A percentile compares a stretch with the other conserved stretches of the same genome.
These are phyloP conservation scores for Trogon melanurus DNA, from an alignment of 2,113 vertebrate genomes.

Conservation along the genomic window DNA sequence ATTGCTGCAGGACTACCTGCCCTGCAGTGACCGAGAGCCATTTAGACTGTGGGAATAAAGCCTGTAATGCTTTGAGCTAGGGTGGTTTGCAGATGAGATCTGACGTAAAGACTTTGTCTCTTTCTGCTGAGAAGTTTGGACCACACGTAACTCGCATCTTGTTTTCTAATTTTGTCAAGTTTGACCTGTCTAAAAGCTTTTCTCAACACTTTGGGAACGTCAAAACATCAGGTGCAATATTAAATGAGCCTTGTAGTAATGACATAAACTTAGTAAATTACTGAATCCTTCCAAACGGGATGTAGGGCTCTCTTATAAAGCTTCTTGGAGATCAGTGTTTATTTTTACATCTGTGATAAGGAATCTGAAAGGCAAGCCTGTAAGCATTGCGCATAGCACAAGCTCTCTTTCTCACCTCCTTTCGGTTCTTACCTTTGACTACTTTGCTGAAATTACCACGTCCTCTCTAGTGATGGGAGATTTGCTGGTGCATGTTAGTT, in stretches of 20 bases:
- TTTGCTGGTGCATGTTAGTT: neutral
- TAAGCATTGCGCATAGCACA: neutral
- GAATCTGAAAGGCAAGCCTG: neutral
- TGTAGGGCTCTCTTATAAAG: neutral
- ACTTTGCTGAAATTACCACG: neutral
- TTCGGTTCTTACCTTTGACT: neutral
- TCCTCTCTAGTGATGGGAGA: neutral
- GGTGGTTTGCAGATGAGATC: neutral
- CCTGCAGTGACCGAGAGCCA: neutral
- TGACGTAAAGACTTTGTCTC: neutral
- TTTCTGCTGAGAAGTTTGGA: neutral
- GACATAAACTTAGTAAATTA: neutral
- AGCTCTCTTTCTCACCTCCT: neutral
- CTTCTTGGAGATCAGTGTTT: neutral
- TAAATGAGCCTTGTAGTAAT: conserved; percentile 17
- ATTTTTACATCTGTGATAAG: neutral
- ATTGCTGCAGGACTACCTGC: neutral
- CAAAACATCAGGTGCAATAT: neutral
- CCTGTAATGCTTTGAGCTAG: neutral
- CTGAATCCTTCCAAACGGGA: neutral
- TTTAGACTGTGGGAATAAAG: neutral
- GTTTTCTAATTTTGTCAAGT: neutral
- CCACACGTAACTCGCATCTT: neutral
- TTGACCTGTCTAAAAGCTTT: neutral
- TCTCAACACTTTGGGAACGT: neutral